Percentiles rank a stretch among this genome's conserved stretches.
phyloP scores from a whole-genome alignment of 2,888 invertebrate genomes.

The Aspidiotus destructor region DNA sequence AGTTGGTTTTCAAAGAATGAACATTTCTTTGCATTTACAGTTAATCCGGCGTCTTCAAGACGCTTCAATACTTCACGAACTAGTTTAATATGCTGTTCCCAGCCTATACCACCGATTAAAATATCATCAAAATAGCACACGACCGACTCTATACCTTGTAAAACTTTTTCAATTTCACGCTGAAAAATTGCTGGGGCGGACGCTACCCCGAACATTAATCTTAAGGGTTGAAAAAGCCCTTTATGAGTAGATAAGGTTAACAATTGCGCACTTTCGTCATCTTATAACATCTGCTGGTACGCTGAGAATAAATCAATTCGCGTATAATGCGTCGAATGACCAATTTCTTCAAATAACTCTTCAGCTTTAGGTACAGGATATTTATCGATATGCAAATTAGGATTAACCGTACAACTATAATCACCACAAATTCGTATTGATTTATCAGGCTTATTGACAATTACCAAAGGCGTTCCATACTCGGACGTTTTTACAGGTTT shows the following conservation, averaged over 20 bases:
- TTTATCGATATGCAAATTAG: not conserved
- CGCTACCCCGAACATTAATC: conserved; percentile 39
- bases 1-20: conserved; percentile 35
- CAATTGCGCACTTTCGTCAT: conserved; percentile 26
- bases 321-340: not conserved
- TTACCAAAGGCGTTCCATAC: conserved; percentile 2
- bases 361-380: conserved; percentile 6
- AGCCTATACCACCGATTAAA: conserved; percentile 34
- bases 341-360: conserved; percentile 10
- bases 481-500: conserved; percentile 3
- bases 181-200: conserved; percentile 39
- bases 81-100: not conserved
- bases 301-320: conserved; percentile 31
- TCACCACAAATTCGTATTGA: conserved; percentile 13
- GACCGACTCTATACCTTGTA: conserved; percentile 37
- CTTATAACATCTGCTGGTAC: conserved; percentile 27
- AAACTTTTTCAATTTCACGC: conserved; percentile 39
- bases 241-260: conserved; percentile 37
- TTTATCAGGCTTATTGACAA: not conserved
- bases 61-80: conserved; percentile 14
- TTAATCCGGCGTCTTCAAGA: conserved; percentile 12
- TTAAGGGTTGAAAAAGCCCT: conserved; percentile 39
- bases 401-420: conserved; percentile 13
- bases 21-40: conserved; percentile 17
- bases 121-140: conserved; percentile 40